Base-by-base conservation (phyloP, 2,113 vertebrate species). In the Myiozetetes cayanensis region DNA sequence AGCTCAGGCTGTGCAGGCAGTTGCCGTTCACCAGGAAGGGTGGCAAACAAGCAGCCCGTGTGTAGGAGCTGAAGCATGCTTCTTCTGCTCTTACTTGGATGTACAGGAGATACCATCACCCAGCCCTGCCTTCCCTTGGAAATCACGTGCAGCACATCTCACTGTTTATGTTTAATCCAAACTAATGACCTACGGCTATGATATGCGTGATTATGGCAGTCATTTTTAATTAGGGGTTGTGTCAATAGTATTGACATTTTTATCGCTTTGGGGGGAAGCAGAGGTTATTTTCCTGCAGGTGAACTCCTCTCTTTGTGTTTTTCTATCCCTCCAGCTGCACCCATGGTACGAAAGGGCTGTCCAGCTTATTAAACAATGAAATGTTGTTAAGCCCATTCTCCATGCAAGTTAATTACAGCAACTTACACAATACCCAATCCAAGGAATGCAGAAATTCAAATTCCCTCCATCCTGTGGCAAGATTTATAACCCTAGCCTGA, bases 201-300 rank as follows among this genome's bases (percentile, higher is more conserved):
- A 52, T 81, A 46, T 11, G 28, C 4, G 10, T 93, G 80, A 90
- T 95, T 95, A 90, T 62, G 65, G 70, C 83, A 90, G 86, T 96
- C 76, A 49, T 94, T 96, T 95, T 95, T 94, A 96, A 92, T 94
- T 97, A 94, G 83, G 55, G 80, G 56, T 78, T 95, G 41, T 68
- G 76, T 95, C 95, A 90, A 96, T 80, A 79, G 15, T 78, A 93
- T 93, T 89, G 92, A 96, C 37, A 56, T 93, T 93, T 92, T 87
- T 79, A 96, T 93, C 3, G 2, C 85, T 93, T 94, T 89, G 9
- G 58, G 61, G 80, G 49, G 56, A 93, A 84, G 70, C 8, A 61
- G 91, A 78, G 56, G 62, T 39, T 91, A 46, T 94, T 93, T 92
- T 81, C 86, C 80, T 73, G 61, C 86, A 93, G 85, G 80, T 93